Evolutionary conservation across 2,888 invertebrate genomes (phyloP), one percentile per base, ranked within the genome.

Genomic region (Danaus chrysippus): DNA sequence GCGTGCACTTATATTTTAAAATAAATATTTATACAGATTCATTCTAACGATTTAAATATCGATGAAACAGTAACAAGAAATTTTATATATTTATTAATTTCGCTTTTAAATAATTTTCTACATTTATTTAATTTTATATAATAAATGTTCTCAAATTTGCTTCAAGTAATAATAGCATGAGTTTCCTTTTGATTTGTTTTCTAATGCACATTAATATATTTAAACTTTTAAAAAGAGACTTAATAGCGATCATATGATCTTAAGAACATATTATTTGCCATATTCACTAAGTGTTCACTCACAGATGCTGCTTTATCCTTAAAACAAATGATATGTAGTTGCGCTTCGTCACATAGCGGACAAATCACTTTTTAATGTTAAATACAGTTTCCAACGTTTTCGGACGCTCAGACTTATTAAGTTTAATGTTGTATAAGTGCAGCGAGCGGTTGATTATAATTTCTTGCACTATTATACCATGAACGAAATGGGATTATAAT

Each of bases 21-120:
- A 80, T 77, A 83, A 82, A 83, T 81, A 82, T 83, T 82, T 79
- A 77, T 77, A 71, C 81, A 79, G 80, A 76, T 63, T 75, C 73
- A 77, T 74, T 76, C 72, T 75, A 78, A 74, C 77, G 79, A 83
- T 83, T 80, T 79, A 74, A 76, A 74, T 75, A 75, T 75, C 73
- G 76, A 70, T 61, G 69, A 15, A 57, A 12, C 56, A 12, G 3
- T 15, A 15, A 56, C 49, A 63, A 73, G 64, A 42, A 49, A 17
- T 34, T 34, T 5, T 34, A 34, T 34, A 34, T 34, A 5, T 34
- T 34, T 34, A 3, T 34, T 34, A 3, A 5, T 34, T 34, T 34
- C 3, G 23, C 23, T 34, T 34, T 34, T 34, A 34, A 5, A 5
- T 34, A 34, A 34, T 6, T 5, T 34, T 1, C 6, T 34, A 34